Conservation (phyloP, 53 echinoderm and acorn worm species). For the Stichopus horrens region DNA sequence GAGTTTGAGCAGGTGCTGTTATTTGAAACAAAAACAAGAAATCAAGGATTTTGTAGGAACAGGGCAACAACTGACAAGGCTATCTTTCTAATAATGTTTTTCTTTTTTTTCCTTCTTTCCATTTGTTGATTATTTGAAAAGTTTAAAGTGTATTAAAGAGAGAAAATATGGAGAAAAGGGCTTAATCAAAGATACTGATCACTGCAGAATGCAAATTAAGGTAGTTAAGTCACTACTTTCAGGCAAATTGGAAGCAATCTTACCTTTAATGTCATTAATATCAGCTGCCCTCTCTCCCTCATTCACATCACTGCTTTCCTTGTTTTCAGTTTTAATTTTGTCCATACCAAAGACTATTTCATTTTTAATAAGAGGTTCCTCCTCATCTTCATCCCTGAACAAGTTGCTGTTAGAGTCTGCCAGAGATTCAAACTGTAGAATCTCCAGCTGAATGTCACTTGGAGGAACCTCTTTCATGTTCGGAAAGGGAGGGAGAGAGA, state of each 20-base stretch:
- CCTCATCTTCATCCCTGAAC: not conserved
- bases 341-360: not conserved
- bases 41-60: too few relatives aligned
- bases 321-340: not conserved
- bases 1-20: too few relatives aligned
- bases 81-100: too few relatives aligned
- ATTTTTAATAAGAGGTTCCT: constrained; percentile 19
- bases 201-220: not conserved
- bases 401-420: not conserved
- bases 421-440: not conserved
- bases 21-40: too few relatives aligned
- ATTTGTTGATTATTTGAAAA: too few relatives aligned
- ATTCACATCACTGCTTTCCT: constrained; percentile 13
- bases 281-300: constrained; percentile 21
- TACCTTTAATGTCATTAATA: not conserved
- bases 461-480: not conserved
- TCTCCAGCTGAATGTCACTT: constrained; percentile 2
- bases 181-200: too few relatives aligned
- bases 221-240: not conserved
- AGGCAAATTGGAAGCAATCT: not conserved
- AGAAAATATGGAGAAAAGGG: too few relatives aligned
- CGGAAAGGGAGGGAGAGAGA: constrained; percentile 12
- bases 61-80: too few relatives aligned
- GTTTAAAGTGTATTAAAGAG: too few relatives aligned
- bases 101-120: too few relatives aligned